These are phyloP conservation scores for Mya arenaria DNA, from an alignment of 1,140 invertebrate genomes.

Conservation along the genomic window DNA sequence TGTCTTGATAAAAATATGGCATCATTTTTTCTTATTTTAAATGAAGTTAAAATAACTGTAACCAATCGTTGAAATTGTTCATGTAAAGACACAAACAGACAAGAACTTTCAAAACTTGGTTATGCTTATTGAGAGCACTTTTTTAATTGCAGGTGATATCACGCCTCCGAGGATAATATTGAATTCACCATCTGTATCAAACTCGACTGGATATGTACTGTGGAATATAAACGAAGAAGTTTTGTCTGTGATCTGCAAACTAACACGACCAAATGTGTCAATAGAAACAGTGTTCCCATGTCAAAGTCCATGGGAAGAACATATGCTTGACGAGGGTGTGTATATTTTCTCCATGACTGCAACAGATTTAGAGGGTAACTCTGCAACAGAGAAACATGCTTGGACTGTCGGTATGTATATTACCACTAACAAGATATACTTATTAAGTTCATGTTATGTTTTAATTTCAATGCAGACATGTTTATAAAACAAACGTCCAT, in stretches of 20 bases:
- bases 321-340: background rate
- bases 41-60: too few species aligned
- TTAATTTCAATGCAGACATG: too few species aligned
- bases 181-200: background rate
- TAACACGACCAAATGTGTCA: background rate
- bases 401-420: background rate
- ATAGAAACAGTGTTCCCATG: background rate
- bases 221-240: slow-evolving; percentile 3
- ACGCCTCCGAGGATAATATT: background rate
- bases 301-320: background rate
- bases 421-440: too few species aligned
- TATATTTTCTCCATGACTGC: background rate
- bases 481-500: too few species aligned
- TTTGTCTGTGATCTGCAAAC: background rate
- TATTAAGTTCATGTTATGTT: too few species aligned
- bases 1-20: too few species aligned
- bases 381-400: background rate
- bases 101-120: too few species aligned
- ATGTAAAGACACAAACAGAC: too few species aligned
- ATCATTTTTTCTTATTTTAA: too few species aligned
- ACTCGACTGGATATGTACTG: background rate
- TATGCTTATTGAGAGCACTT: too few species aligned
- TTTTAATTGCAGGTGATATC: background rate
- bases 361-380: background rate
- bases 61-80: too few species aligned